Evolutionary conservation across 2,888 invertebrate genomes (phyloP).

Genomic region (Pimpla rufipes): DNA sequence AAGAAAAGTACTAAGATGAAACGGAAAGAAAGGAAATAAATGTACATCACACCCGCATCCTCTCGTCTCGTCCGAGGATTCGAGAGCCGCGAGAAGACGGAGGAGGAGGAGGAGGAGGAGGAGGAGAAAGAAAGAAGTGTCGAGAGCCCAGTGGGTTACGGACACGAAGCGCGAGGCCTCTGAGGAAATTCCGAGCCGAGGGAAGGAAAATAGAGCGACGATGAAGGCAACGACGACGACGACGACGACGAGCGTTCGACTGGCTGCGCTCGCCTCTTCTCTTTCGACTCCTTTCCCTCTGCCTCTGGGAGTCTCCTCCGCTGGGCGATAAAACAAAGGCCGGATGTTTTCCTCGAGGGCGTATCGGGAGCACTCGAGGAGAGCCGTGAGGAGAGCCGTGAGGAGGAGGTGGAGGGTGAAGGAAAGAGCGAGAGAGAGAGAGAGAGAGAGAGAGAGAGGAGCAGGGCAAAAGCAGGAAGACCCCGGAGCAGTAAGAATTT

Average conservation of each 20-base stretch:
- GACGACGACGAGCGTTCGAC: slow-evolving; percentile 4
- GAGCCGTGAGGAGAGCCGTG: slow-evolving; percentile 21
- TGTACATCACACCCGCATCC: not conserved
- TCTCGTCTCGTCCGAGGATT: slow-evolving; percentile 1
- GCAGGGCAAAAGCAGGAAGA: slow-evolving; percentile 36
- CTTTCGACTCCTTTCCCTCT: slow-evolving; percentile 10
- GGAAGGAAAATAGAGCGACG: slow-evolving; percentile 22
- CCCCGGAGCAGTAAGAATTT: slow-evolving; percentile 52
- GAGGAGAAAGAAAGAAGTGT: not conserved
- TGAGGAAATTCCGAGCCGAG: not conserved
- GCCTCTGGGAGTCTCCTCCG: not conserved
- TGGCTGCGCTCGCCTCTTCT: not conserved
- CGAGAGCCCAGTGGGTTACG: not conserved
- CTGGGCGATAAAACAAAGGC: slow-evolving; percentile 63
- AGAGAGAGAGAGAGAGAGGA: slow-evolving; percentile 4
- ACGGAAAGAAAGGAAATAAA: not conserved
- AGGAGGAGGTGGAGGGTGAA: no score
- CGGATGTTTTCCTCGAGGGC: slow-evolving; percentile 66
- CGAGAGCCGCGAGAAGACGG: not conserved
- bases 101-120: no score
- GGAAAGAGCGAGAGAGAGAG: not conserved
- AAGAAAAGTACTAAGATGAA: not conserved
- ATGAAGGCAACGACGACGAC: not conserved
- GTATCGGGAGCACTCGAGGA: slow-evolving; percentile 51
- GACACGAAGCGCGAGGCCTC: not conserved